Conservation (phyloP, 1,140 invertebrate species). For the Diachasmimorpha longicaudata region DNA sequence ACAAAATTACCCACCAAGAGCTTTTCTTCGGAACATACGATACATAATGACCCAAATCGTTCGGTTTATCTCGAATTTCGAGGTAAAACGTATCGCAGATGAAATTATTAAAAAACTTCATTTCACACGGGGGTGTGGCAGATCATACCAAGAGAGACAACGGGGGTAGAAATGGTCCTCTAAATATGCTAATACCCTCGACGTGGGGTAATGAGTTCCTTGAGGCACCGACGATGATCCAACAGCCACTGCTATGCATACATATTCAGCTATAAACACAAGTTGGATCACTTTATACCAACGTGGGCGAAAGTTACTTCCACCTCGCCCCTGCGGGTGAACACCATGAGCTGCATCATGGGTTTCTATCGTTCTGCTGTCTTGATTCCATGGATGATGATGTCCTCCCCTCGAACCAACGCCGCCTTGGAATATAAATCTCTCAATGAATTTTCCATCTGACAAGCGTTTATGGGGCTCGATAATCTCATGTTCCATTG, state of each 20-base stretch:
- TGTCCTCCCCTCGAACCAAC: not conserved
- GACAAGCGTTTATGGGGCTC: not conserved
- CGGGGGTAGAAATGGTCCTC: constrained; percentile 43
- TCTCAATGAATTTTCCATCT: not conserved
- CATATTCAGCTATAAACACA: constrained; percentile 61
- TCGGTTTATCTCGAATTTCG: no score
- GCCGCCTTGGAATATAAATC: not conserved
- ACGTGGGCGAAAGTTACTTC: constrained; percentile 20
- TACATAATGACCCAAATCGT: no score
- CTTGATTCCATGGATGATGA: constrained; percentile 9
- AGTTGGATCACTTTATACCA: constrained; percentile 53
- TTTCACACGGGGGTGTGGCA: constrained; percentile 16
- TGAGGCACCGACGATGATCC: constrained; percentile 40
- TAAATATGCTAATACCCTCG: constrained; percentile 61
- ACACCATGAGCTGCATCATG: not conserved
- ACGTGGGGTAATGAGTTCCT: constrained; percentile 59
- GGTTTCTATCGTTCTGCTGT: not conserved
- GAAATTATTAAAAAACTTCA: not conserved
- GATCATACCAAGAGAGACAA: constrained; percentile 26
- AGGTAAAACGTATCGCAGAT: not conserved
- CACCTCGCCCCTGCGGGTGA: not conserved
- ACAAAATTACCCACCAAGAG: no score
- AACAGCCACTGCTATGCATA: constrained; percentile 53
- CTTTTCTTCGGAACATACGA: no score
- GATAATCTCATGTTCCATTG: not conserved